phyloP scores from a whole-genome alignment of 2,113 vertebrate species.

The Electrona antarctica region DNA sequence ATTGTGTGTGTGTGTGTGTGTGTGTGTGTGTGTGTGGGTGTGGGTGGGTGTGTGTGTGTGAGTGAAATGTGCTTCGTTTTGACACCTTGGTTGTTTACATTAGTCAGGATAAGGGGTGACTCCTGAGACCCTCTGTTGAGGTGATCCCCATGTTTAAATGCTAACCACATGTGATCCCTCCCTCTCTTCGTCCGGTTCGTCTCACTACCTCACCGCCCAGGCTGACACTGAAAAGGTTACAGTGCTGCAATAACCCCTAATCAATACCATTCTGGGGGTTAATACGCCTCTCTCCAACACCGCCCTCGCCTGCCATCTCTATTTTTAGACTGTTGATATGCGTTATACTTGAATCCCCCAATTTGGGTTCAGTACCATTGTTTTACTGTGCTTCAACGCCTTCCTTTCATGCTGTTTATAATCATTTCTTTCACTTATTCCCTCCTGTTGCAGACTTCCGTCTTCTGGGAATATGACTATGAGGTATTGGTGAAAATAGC shows the following conservation, averaged over 20 bases:
- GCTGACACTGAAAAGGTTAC: slow-evolving; percentile 56
- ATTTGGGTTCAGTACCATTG: background rate
- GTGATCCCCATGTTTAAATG: slow-evolving; percentile 52
- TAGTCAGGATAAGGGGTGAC: slow-evolving; percentile 56
- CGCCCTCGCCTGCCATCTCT: slow-evolving; percentile 10
- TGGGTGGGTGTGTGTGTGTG: slow-evolving; percentile 16
- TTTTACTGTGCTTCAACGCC: slow-evolving; percentile 1
- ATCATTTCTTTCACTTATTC: background rate
- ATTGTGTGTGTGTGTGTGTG: background rate
- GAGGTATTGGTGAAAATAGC: slow-evolving; percentile 39
- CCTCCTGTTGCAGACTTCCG: slow-evolving; percentile 7
- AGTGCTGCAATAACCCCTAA: slow-evolving; percentile 52
- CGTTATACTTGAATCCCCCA: slow-evolving; percentile 7
- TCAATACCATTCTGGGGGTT: slow-evolving; percentile 58
- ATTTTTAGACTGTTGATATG: slow-evolving; percentile 22
- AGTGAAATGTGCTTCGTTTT: slow-evolving; percentile 57
- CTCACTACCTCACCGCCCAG: slow-evolving; percentile 33
- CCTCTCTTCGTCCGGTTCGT: slow-evolving; percentile 38
- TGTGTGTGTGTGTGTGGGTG: slow-evolving; percentile 1
- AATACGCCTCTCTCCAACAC: slow-evolving; percentile 5
- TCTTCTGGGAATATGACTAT: slow-evolving; percentile 36
- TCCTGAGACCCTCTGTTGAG: slow-evolving; percentile 43
- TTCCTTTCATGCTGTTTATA: background rate
- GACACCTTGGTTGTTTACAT: slow-evolving; percentile 67
- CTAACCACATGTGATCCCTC: slow-evolving; percentile 61